Evolutionary conservation across 2,797 vertebrate species (phyloP).

Genomic region (Pantherophis alleghaniensis): DNA sequence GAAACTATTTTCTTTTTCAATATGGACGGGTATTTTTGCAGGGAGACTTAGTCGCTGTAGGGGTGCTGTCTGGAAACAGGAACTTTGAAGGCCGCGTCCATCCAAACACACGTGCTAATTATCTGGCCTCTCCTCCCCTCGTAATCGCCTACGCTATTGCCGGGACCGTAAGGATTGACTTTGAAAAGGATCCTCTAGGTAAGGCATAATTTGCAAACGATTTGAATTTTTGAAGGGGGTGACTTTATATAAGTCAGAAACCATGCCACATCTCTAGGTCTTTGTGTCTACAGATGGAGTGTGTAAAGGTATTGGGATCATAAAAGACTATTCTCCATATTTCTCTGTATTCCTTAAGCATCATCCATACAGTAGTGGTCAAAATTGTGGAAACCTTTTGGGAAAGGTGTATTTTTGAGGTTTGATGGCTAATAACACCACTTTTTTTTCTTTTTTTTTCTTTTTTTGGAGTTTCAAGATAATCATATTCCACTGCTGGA

Average conservation of each 20-base stretch:
- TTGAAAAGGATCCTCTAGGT: slow-evolving; percentile 92
- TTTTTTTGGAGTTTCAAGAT: too few relatives aligned
- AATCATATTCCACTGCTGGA: too few relatives aligned
- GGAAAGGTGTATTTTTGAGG: too few relatives aligned
- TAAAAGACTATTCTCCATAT: background rate
- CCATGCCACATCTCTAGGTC: background rate
- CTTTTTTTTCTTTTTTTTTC: too few relatives aligned
- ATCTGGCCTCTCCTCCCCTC: slow-evolving; percentile 89
- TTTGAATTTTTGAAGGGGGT: background rate
- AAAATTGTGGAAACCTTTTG: too few relatives aligned
- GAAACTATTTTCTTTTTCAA: background rate
- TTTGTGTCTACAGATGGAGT: background rate
- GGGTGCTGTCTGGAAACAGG: slow-evolving; percentile 92
- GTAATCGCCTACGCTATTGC: slow-evolving; percentile 96
- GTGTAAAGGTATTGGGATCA: background rate
- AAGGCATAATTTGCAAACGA: slow-evolving; percentile 47
- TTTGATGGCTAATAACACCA: too few relatives aligned
- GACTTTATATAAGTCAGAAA: background rate
- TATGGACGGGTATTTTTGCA: slow-evolving; percentile 51
- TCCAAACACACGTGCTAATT: slow-evolving; percentile 95
- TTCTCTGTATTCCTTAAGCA: background rate
- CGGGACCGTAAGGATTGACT: slow-evolving; percentile 89
- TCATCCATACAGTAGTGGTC: background rate
- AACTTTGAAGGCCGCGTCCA: slow-evolving; percentile 98
- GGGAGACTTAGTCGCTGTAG: slow-evolving; percentile 91